Evolutionary conservation across 2,888 invertebrate species (phyloP).

Genomic region (Lithophane semibrunnea): DNA sequence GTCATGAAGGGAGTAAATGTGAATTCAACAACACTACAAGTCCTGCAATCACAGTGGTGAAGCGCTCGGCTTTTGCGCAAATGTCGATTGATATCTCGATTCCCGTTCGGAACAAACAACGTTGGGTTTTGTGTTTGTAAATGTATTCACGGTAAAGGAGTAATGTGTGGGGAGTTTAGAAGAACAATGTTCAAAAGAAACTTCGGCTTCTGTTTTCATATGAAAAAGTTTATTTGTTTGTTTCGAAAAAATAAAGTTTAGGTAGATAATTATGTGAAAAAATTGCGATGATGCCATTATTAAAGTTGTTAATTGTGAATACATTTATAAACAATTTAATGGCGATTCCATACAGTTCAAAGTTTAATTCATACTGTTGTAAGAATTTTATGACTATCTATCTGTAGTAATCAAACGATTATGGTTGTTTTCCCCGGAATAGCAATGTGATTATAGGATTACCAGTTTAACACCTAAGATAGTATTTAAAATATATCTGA

Average conservation of each 20-base stretch:
- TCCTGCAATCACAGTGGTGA: too few relatives aligned
- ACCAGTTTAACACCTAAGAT: constrained; percentile 18
- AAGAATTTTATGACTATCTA: background rate
- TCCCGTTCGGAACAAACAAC: too few relatives aligned
- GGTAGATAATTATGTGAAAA: background rate
- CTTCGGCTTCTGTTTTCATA: background rate
- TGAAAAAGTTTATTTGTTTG: background rate
- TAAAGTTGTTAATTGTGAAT: background rate
- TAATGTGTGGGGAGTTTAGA: background rate
- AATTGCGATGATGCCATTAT: background rate
- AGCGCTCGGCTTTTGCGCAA: background rate
- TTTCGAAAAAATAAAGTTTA: background rate
- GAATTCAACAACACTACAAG: background rate
- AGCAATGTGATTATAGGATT: constrained; percentile 2
- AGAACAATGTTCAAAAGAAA: background rate
- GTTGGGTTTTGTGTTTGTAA: background rate
- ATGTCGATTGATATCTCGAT: background rate
- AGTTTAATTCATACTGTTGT: background rate
- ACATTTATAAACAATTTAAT: background rate
- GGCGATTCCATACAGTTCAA: background rate
- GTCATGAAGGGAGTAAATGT: background rate
- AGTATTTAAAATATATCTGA: background rate
- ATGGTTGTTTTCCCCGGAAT: background rate
- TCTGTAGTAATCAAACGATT: background rate
- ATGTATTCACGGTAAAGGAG: too few relatives aligned